phyloP scores from a whole-genome alignment of 2,113 vertebrate species.

The Eurystomus gularis region DNA sequence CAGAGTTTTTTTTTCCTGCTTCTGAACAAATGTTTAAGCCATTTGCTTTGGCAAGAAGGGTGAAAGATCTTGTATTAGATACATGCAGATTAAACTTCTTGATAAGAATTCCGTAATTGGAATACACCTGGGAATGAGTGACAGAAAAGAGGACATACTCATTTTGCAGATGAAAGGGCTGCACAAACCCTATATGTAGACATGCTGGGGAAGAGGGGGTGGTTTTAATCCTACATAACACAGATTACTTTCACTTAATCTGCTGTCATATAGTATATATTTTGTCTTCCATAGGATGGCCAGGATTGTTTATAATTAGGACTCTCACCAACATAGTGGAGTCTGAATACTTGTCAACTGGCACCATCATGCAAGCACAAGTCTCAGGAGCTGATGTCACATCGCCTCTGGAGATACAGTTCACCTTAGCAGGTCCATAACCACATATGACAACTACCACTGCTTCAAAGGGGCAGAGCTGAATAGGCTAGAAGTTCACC shows the following conservation, averaged over 20 bases:
- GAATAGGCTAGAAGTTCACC: not conserved
- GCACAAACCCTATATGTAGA: not conserved
- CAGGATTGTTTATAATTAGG: not conserved
- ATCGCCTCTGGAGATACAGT: not conserved
- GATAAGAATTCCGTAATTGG: not conserved
- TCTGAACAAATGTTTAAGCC: conserved; percentile 65
- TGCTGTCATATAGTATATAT: not conserved
- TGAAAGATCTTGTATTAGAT: conserved; percentile 51
- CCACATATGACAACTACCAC: not conserved
- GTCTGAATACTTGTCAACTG: not conserved
- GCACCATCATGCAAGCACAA: not conserved
- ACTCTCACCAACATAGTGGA: not conserved
- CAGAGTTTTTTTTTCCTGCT: conserved; percentile 48
- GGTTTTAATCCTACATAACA: not conserved
- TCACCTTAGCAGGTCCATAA: not conserved
- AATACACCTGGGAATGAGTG: not conserved
- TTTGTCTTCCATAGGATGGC: not conserved
- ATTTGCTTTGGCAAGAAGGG: conserved; percentile 63
- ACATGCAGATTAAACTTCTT: conserved; percentile 15
- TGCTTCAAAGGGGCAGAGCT: not conserved
- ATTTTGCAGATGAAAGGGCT: not conserved
- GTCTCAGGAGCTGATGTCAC: not conserved
- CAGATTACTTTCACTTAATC: not conserved
- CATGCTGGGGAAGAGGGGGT: not conserved
- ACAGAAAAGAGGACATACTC: not conserved